phyloP scores from a whole-genome alignment of 2,888 invertebrate species.

The Epinotia demarniana region DNA sequence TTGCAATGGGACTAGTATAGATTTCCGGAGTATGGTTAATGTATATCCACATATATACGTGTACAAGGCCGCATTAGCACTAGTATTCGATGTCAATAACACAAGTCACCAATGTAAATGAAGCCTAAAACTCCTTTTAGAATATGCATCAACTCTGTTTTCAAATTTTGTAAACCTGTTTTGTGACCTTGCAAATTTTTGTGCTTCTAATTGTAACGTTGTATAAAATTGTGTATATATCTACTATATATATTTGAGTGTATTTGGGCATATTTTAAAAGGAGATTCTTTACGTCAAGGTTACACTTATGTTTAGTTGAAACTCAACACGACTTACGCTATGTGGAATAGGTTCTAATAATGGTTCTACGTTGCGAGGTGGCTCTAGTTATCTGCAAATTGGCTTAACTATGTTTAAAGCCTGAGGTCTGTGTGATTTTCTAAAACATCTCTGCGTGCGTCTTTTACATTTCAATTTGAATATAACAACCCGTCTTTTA shows the following conservation, averaged over 20 bases:
- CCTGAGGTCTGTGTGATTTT: not conserved
- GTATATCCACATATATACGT: constrained; percentile 58
- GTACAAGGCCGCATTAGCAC: constrained; percentile 79
- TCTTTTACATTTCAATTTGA: not conserved
- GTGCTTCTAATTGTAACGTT: constrained; percentile 40
- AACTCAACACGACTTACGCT: constrained; percentile 76
- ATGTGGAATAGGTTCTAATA: constrained; percentile 77
- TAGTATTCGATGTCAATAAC: constrained; percentile 75
- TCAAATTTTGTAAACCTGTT: constrained; percentile 52
- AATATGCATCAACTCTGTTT: constrained; percentile 61
- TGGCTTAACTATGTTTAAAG: constrained; percentile 57
- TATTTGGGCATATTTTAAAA: constrained; percentile 67
- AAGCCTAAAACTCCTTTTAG: constrained; percentile 73
- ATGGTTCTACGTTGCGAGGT: constrained; percentile 79
- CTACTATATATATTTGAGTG: constrained; percentile 48
- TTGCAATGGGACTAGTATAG: constrained; percentile 83
- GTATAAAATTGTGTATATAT: constrained; percentile 47
- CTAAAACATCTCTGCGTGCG: not conserved
- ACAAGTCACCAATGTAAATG: constrained; percentile 76
- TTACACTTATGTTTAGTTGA: constrained; percentile 65
- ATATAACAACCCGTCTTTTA: not conserved
- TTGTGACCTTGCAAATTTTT: constrained; percentile 67
- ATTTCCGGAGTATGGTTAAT: constrained; percentile 68
- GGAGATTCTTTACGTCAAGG: constrained; percentile 63
- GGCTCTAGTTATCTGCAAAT: constrained; percentile 71